phyloP scores from a whole-genome alignment of 2,888 invertebrate genomes.

The Oscheius sp. region DNA sequence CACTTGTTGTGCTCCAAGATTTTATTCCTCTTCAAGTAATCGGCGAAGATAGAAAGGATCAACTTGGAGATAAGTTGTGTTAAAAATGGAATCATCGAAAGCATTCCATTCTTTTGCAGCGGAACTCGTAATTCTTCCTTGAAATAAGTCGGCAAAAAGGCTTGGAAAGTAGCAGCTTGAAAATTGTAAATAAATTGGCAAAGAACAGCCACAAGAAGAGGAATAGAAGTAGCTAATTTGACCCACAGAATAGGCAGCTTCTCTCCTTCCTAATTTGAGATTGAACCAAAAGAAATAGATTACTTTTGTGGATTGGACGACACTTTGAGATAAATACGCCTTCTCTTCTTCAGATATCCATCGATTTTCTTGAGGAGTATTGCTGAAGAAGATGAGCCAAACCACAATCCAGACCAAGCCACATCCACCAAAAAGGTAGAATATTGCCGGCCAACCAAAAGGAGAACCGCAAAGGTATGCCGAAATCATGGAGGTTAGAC shows the following conservation, averaged over 20 bases:
- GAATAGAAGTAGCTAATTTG: slow-evolving; percentile 3
- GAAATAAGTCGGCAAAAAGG: slow-evolving; percentile 33
- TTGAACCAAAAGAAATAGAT: no score
- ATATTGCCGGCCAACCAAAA: slow-evolving; percentile 61
- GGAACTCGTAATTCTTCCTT: slow-evolving; percentile 30
- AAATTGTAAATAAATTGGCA: slow-evolving; percentile 32
- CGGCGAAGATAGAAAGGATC: slow-evolving; percentile 36
- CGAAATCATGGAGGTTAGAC: slow-evolving; percentile 43
- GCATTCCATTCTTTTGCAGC: slow-evolving; percentile 43
- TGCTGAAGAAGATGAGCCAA: slow-evolving; percentile 36
- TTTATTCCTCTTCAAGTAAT: slow-evolving; percentile 37
- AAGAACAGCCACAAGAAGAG: slow-evolving; percentile 17
- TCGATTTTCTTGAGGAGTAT: slow-evolving; percentile 44
- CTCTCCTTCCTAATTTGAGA: not conserved
- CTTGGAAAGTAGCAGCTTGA: slow-evolving; percentile 29
- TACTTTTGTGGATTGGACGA: slow-evolving; percentile 27
- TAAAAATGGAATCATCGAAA: slow-evolving; percentile 47
- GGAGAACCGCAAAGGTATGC: slow-evolving; percentile 45
- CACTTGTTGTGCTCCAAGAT: slow-evolving; percentile 36
- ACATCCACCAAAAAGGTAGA: slow-evolving; percentile 52
- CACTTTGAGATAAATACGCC: slow-evolving; percentile 31
- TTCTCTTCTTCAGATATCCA: slow-evolving; percentile 46
- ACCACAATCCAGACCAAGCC: slow-evolving; percentile 23
- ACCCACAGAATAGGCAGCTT: slow-evolving; percentile 23
- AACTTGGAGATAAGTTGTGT: slow-evolving; percentile 49